Percentiles rank a stretch among this genome's conserved stretches.
These are phyloP conservation scores for Malurus elegans DNA, from an alignment of 2,113 vertebrate genomes.

Conservation along the genomic window DNA sequence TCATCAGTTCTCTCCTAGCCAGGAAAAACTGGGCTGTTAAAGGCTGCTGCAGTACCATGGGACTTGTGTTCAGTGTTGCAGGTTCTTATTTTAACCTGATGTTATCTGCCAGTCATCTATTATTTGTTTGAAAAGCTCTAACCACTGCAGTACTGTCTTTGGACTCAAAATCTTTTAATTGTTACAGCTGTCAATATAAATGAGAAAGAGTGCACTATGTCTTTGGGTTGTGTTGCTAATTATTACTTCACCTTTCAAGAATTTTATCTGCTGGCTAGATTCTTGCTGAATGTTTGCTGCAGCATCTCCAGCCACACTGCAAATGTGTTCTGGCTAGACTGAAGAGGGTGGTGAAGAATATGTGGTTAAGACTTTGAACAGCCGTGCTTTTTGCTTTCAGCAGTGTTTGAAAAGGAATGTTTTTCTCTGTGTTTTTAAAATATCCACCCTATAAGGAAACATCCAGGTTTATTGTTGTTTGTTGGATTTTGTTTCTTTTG, in stretches of 20 bases:
- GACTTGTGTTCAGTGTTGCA: conserved; percentile 28
- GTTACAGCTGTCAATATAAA: not conserved
- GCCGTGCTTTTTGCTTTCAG: not conserved
- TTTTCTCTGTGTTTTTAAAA: not conserved
- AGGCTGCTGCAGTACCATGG: conserved; percentile 41
- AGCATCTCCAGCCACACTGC: not conserved
- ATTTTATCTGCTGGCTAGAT: not conserved
- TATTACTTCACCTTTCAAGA: not conserved
- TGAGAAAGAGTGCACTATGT: not conserved
- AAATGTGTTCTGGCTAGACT: not conserved
- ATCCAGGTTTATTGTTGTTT: not conserved
- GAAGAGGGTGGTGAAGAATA: not conserved
- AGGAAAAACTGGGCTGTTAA: conserved; percentile 36
- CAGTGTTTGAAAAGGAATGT: not conserved
- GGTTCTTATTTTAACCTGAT: conserved; percentile 49
- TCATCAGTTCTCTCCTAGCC: conserved; percentile 15
- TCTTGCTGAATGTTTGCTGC: not conserved
- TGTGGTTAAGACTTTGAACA: not conserved
- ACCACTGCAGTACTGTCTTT: not conserved
- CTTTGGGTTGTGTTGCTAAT: not conserved
- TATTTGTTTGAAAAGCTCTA: not conserved
- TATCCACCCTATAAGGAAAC: not conserved
- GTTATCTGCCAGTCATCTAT: not conserved
- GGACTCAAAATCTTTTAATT: not conserved
- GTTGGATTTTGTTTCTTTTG: not conserved